Evolutionary conservation across 1,140 invertebrate species (phyloP), one percentile per base, ranked within the genome.

Genomic region (Oppia nitens): DNA sequence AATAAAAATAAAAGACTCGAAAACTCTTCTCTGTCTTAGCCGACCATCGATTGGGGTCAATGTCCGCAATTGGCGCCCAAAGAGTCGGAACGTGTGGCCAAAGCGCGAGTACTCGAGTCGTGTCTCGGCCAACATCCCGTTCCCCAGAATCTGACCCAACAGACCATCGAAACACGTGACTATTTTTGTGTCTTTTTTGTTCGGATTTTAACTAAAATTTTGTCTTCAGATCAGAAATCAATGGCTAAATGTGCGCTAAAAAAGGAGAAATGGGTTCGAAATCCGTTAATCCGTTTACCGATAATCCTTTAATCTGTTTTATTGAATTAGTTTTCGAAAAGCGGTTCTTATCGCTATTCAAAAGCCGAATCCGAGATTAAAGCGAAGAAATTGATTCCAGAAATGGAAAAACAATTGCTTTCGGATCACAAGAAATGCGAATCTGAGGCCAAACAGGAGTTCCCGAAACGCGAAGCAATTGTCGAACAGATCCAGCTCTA

Each of bases 401-500:
- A 59, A 12, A 63, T 63, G 25, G 62, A 63, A 32, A 40, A 29
- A 2, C 24, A 50, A 32, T 47, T 60, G n/a, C 3, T 60, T 17
- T 26, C 20, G 40, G 11, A 29, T 17, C 59, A 60, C 29, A 24
- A 20, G 14, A 32, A 54, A 27, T 60, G 59, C 28, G n/a, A 47
- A 32, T 11, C 23, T 21, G 57, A 61, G 21, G 40, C 55, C 12
- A 9, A 47, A n/a, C 28, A 60, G 21, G 47, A 23, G 40, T 48
- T 29, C 28, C 26, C 57, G 45, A 21, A 50, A 32, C n/a, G 23
- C n/a, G 25, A 4, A 3, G 23, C 9, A 2, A 21, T 47, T 17
- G 57, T 63, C 45, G 60, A 66, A 49, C 65, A 66, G 56, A 65
- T 66, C 21, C 65, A 66, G 60, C 47, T 66, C 3, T 66, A 66